These are phyloP conservation scores for Zaprionus taronus DNA, from an alignment of 1,140 invertebrate genomes.

Conservation along the genomic window DNA sequence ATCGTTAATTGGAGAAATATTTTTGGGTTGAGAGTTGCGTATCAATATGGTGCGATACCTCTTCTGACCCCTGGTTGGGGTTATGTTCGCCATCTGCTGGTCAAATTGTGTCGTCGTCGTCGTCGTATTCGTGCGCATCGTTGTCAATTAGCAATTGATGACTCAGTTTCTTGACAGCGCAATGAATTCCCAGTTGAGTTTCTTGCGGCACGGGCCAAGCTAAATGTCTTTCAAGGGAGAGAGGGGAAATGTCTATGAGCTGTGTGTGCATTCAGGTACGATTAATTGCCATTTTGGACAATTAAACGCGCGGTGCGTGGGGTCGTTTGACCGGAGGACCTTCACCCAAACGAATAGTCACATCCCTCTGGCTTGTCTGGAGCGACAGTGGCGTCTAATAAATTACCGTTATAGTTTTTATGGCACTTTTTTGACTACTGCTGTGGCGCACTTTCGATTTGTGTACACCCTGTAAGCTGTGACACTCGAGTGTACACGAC, in stretches of 20 bases:
- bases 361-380: background rate
- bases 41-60: background rate
- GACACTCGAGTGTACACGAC: background rate
- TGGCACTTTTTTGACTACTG: slow-evolving; percentile 24
- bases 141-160: slow-evolving; percentile 36
- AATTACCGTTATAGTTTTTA: slow-evolving; percentile 19
- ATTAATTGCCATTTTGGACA: slow-evolving; percentile 36
- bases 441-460: slow-evolving; percentile 27
- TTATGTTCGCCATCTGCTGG: background rate
- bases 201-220: slow-evolving; percentile 8
- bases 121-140: too few relatives aligned
- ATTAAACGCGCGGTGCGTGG: slow-evolving; percentile 3
- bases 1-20: too few relatives aligned
- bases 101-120: background rate
- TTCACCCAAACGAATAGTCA: background rate
- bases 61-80: background rate
- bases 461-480: background rate
- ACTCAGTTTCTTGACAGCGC: slow-evolving; percentile 31
- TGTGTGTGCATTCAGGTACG: slow-evolving; percentile 26
- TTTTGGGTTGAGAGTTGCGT: background rate
- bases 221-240: background rate
- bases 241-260: background rate
- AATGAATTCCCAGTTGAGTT: slow-evolving; percentile 52
- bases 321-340: background rate
- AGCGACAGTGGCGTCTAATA: slow-evolving; percentile 9